Conservation (phyloP, 2,113 vertebrate genomes). For the Edolisoma coerulescens region DNA sequence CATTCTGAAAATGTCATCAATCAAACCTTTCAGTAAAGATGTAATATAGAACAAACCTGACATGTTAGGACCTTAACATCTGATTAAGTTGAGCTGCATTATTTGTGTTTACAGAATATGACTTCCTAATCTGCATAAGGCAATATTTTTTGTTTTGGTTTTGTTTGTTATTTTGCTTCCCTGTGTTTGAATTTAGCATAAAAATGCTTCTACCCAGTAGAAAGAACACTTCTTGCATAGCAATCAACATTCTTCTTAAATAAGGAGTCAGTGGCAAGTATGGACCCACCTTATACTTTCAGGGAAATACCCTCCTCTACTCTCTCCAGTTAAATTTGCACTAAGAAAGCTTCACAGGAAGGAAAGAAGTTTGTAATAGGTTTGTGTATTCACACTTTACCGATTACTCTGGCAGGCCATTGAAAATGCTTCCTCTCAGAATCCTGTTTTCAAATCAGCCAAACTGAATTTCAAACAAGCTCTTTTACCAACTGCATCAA, state of each 20-base stretch:
- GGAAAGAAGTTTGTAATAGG: not conserved
- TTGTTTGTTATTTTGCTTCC: not conserved
- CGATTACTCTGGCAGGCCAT: not conserved
- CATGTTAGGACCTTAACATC: not conserved
- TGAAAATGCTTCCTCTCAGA: not conserved
- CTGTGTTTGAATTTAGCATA: not conserved
- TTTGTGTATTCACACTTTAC: not conserved
- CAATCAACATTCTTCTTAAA: not conserved
- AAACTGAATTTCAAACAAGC: not conserved
- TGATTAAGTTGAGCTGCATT: not conserved
- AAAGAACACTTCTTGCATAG: not conserved
- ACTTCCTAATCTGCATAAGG: not conserved
- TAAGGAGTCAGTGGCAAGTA: not conserved
- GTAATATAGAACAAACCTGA: not conserved
- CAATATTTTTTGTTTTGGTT: not conserved
- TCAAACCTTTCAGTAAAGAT: not conserved
- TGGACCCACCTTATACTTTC: not conserved
- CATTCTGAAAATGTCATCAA: not conserved
- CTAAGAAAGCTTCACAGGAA: not conserved
- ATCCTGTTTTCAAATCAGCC: not conserved
- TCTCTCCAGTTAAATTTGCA: not conserved
- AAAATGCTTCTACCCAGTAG: not conserved
- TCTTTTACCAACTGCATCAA: not conserved
- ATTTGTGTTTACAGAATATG: not conserved
- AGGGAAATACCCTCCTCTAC: not conserved